phyloP scores from a whole-genome alignment of 2,888 invertebrate species.

The Frankliniella intonsa region DNA sequence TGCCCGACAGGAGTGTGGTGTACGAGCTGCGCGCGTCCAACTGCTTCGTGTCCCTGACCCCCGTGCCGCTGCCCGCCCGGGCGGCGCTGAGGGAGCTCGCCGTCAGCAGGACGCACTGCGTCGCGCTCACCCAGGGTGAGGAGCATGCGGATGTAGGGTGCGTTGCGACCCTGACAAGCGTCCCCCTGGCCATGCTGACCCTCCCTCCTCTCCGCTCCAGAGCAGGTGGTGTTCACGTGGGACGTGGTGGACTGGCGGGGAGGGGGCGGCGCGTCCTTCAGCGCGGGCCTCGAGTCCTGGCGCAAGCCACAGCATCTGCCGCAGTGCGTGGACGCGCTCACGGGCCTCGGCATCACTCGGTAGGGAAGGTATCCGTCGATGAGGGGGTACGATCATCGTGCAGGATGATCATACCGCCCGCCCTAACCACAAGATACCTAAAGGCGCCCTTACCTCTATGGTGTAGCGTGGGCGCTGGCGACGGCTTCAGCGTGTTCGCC shows the following conservation, averaged over 20 bases:
- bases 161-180: no score
- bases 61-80: conserved; percentile 54
- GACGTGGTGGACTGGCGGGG: conserved; percentile 42
- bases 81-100: conserved; percentile 52
- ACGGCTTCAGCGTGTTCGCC: conserved; percentile 62
- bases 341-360: background rate
- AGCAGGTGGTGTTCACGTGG: conserved; percentile 22
- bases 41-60: conserved; percentile 50
- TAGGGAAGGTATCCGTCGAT: background rate
- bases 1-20: conserved; percentile 49
- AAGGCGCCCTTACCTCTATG: no score
- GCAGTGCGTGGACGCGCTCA: conserved; percentile 42
- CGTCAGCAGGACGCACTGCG: conserved; percentile 55
- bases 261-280: conserved; percentile 51
- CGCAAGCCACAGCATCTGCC: conserved; percentile 55
- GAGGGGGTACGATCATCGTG: no score
- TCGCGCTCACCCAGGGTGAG: conserved; percentile 54
- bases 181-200: background rate
- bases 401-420: no score
- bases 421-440: no score
- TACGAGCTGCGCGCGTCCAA: conserved; percentile 55
- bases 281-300: conserved; percentile 34
- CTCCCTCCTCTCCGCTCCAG: background rate
- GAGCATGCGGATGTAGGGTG: background rate
- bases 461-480: conserved; percentile 57